Evolutionary conservation across 1,140 invertebrate genomes (phyloP).

Genomic region (Tetranychus cinnabarinus): DNA sequence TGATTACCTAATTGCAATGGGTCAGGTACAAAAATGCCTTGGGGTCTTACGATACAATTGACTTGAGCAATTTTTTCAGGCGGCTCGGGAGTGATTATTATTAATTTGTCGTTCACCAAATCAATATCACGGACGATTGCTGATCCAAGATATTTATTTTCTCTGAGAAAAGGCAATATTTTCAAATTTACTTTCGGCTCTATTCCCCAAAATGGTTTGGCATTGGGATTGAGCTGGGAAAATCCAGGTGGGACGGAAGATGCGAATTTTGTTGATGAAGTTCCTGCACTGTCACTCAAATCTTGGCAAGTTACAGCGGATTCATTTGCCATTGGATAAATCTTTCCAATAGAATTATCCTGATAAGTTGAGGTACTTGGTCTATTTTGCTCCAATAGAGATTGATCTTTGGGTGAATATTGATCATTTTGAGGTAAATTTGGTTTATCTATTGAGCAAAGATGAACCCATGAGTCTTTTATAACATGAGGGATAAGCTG

Average conservation of each 20-base stretch:
- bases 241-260: too few relatives aligned
- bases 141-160: constrained; percentile 4
- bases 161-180: background rate
- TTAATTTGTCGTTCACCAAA: background rate
- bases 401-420: too few relatives aligned
- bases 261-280: background rate
- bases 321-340: background rate
- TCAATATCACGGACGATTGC: constrained; percentile 4
- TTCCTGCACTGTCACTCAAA: background rate
- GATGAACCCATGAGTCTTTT: constrained; percentile 6
- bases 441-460: background rate
- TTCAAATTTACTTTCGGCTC: background rate
- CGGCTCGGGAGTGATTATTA: background rate
- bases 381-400: background rate
- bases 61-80: background rate
- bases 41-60: background rate
- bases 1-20: background rate
- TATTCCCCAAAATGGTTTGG: background rate
- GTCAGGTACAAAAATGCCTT: background rate
- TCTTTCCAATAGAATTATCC: background rate
- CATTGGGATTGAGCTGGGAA: too few relatives aligned
- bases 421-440: too few relatives aligned
- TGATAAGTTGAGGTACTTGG: background rate
- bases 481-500: constrained; percentile 2
- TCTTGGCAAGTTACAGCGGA: background rate